Conservation (phyloP, 2,888 invertebrate species). For the Geotrupes spiniger region DNA sequence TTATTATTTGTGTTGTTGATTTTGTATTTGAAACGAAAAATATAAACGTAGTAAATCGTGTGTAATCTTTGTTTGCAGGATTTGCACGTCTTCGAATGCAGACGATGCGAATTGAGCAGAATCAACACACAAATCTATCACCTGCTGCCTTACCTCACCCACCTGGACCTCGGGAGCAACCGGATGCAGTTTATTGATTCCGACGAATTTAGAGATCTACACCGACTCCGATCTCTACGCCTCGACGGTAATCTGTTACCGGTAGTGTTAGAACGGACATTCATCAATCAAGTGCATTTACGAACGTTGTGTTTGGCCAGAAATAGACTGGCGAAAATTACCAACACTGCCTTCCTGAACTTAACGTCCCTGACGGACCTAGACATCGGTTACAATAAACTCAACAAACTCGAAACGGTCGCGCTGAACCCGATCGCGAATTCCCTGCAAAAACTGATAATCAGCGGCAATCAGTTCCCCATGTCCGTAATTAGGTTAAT, state of each 20-base stretch:
- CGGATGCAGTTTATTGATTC: constrained; percentile 70
- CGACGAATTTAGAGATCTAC: constrained; percentile 70
- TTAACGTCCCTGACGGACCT: constrained; percentile 65
- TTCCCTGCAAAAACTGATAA: constrained; percentile 61
- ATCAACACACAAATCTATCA: constrained; percentile 79
- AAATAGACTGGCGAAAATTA: constrained; percentile 72
- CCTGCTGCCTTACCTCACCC: constrained; percentile 67
- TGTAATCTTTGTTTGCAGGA: constrained; percentile 60
- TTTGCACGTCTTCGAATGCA: constrained; percentile 67
- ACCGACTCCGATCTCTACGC: constrained; percentile 60
- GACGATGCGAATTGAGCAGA: constrained; percentile 67
- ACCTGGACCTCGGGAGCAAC: constrained; percentile 76
- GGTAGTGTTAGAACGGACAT: constrained; percentile 70
- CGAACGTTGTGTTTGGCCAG: constrained; percentile 61
- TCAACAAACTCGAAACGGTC: constrained; percentile 64
- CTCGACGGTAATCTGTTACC: constrained; percentile 77
- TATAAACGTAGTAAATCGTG: no score
- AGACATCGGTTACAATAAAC: constrained; percentile 74
- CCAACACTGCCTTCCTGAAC: constrained; percentile 71
- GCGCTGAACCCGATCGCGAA: constrained; percentile 61
- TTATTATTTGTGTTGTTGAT: no score
- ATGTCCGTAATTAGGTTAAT: constrained; percentile 57
- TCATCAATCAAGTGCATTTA: constrained; percentile 57
- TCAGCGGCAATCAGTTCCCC: constrained; percentile 67
- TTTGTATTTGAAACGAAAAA: no score